A percentile compares a stretch with the other conserved stretches of the same genome.
These are phyloP conservation scores for Leguminivora glycinivorella DNA, from an alignment of 1,140 invertebrate genomes.

Conservation along the genomic window DNA sequence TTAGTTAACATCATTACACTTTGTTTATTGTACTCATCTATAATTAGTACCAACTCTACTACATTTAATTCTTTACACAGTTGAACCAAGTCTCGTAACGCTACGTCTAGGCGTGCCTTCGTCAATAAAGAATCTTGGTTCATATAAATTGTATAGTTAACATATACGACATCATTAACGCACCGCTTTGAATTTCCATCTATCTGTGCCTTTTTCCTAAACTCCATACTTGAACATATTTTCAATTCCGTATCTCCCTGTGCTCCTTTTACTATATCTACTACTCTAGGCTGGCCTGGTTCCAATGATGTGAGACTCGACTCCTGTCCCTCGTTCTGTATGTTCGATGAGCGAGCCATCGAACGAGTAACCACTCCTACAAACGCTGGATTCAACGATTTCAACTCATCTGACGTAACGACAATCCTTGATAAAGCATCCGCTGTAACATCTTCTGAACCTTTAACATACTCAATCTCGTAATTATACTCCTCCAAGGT, in stretches of 20 bases:
- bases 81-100: neutral
- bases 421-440: neutral
- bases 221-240: neutral
- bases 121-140: neutral
- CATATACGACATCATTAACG: neutral
- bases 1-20: too few relatives aligned
- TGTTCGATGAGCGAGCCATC: too few relatives aligned
- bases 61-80: neutral
- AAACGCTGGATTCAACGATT: neutral
- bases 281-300: neutral
- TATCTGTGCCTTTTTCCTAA: too few relatives aligned
- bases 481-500: neutral
- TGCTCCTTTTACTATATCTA: neutral
- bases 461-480: neutral
- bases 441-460: neutral
- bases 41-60: neutral
- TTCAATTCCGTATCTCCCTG: neutral
- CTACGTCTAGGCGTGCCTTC: neutral
- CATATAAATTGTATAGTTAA: neutral
- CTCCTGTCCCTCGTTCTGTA: too few relatives aligned
- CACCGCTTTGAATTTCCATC: too few relatives aligned
- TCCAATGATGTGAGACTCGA: too few relatives aligned
- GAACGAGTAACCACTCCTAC: neutral
- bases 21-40: neutral
- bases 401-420: neutral